Percentiles rank a stretch among this genome's conserved stretches.
These are phyloP conservation scores for Nannoperca obscura DNA, from an alignment of 2,797 vertebrate genomes.

Conservation along the genomic window DNA sequence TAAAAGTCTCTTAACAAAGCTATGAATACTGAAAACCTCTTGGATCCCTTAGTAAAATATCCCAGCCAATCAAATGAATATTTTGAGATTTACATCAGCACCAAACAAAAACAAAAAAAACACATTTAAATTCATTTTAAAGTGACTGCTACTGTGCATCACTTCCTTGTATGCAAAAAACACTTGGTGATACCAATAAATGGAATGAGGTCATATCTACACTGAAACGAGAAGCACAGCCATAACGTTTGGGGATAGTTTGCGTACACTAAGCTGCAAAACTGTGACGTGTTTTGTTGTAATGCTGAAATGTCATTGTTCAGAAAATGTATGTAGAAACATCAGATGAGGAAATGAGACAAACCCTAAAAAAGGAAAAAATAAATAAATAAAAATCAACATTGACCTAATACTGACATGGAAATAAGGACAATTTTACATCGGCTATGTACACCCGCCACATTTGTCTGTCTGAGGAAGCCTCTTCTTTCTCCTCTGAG, in stretches of 20 bases:
- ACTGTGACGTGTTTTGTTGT: slow-evolving; percentile 44
- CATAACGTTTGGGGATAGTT: slow-evolving; percentile 17
- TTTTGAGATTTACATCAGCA: slow-evolving; percentile 55
- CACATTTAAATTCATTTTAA: slow-evolving; percentile 36
- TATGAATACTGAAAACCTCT: slow-evolving; percentile 47
- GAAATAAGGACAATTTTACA: slow-evolving; percentile 75
- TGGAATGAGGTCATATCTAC: slow-evolving; percentile 78
- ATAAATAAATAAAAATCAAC: slow-evolving; percentile 33
- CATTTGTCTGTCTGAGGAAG: slow-evolving; percentile 53
- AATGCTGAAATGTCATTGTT: slow-evolving; percentile 38
- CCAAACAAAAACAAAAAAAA: slow-evolving; percentile 45
- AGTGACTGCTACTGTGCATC: slow-evolving; percentile 62
- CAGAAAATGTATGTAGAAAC: slow-evolving; percentile 36
- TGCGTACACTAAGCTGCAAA: slow-evolving; percentile 58
- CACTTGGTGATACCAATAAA: slow-evolving; percentile 59
- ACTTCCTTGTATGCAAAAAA: slow-evolving; percentile 46
- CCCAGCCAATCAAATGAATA: slow-evolving; percentile 52
- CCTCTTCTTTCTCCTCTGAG: slow-evolving; percentile 37
- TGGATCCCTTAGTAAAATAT: slow-evolving; percentile 57
- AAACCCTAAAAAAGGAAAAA: slow-evolving; percentile 31
- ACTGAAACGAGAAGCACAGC: slow-evolving; percentile 61
- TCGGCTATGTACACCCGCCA: slow-evolving; percentile 79
- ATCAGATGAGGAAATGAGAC: slow-evolving; percentile 51
- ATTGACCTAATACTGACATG: slow-evolving; percentile 75
- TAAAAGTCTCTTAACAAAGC: slow-evolving; percentile 41